Base-by-base conservation (phyloP, 2,113 vertebrate genomes). In the Collichthys lucidus region DNA sequence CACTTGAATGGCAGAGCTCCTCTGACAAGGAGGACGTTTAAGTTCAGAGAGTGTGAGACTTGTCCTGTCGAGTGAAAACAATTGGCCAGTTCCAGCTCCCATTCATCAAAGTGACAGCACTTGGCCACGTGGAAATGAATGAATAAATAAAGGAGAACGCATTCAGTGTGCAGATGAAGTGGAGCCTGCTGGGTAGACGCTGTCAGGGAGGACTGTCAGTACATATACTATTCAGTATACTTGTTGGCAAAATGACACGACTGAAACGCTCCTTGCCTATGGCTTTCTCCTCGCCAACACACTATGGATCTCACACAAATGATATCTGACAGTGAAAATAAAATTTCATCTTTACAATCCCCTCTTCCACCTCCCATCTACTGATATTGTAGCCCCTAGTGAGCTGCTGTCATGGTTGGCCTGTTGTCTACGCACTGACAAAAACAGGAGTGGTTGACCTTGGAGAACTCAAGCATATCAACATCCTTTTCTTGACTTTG, bases 41-140 rank as follows among this genome's bases (percentile, higher is more conserved):
- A 85, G 91, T 90, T 93, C 83, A 87, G 90, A 92, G 85, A 70
- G 57, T 89, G 83, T 85, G 73, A 88, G 88, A 90, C 84, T 91
- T 90, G 87, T 87, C 89, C 84, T 17, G 52, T 87, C 61, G 55
- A 91, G 87, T 89, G 87, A 91, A 91, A 93, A 91, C 91, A 93
- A 92, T 91, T 88, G 93, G 83, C 89, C 84, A 49, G 82, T 52
- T 85, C 89, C 88, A 89, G 87, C 89, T 86, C 89, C 86, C 88
- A 93, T 94, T 94, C 85, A 92, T 95, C 94, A 95, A 85, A 85
- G 84, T 94, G 94, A 93, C 94, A 94, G 93, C 74, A 77, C 82
- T 87, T 87, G 84, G 89, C 88, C 89, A 85, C 83, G 56, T 91
- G 92, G 91, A 94, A 92, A 92, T 92, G 82, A 93, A 93, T 85